Evolutionary conservation across 1,140 invertebrate genomes (phyloP).

Genomic region (Meteorus sp.): DNA sequence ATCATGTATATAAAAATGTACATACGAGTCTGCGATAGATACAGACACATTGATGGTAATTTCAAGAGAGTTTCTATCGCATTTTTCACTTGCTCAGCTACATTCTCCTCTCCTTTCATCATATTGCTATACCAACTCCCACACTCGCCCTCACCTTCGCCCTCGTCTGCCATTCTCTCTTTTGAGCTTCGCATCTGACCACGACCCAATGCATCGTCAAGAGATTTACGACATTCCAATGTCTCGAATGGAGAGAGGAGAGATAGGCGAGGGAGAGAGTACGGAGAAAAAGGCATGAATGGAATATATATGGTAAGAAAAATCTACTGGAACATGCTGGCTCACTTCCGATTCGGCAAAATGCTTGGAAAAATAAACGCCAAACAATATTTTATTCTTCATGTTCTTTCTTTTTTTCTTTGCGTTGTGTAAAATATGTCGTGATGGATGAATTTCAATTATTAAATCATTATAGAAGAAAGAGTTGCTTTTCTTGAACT

Average conservation of each 20-base stretch:
- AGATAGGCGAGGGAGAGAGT: too few relatives aligned
- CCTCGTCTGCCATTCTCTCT: constrained; percentile 1
- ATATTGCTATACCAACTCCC: neutral
- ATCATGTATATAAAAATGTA: too few relatives aligned
- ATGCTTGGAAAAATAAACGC: neutral
- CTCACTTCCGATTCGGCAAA: neutral
- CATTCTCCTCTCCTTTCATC: too few relatives aligned
- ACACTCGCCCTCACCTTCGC: neutral
- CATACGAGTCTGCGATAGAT: too few relatives aligned
- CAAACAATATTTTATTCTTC: too few relatives aligned
- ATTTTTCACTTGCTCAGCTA: too few relatives aligned
- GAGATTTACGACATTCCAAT: constrained; percentile 26
- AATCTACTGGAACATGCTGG: neutral
- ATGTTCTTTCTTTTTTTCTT: neutral
- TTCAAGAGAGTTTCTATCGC: too few relatives aligned
- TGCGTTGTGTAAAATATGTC: neutral
- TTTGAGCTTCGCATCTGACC: constrained; percentile 6
- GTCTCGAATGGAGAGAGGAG: constrained; percentile 4
- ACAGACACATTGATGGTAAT: too few relatives aligned
- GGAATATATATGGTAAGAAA: too few relatives aligned
- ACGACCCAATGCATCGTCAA: neutral
- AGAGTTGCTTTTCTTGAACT: too few relatives aligned
- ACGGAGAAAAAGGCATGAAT: constrained; percentile 24
- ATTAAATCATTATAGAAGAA: too few relatives aligned
- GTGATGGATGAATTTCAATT: too few relatives aligned